Conservation (phyloP, 35 echinoderm and acorn worm genomes). For the Heliocidaris tuberculata region DNA sequence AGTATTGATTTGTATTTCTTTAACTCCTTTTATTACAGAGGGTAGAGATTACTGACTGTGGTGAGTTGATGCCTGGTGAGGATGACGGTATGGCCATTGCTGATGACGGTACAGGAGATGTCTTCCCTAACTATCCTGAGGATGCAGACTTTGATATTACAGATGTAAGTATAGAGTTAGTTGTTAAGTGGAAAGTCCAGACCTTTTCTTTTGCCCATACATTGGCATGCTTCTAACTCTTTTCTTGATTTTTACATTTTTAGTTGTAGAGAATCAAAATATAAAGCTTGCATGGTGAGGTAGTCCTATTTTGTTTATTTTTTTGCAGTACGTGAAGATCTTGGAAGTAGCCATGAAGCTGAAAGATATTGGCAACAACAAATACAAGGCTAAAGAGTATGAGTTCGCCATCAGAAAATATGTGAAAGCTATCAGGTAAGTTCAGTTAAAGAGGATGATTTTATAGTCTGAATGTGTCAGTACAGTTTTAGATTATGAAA, state of each 20-base stretch:
- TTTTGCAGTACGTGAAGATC: slow-evolving; percentile 59
- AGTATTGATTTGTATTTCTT: neutral
- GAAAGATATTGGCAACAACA: slow-evolving; percentile 69
- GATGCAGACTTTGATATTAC: slow-evolving; percentile 58
- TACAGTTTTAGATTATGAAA: neutral
- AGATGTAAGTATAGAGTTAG: slow-evolving; percentile 59
- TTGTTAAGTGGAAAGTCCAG: neutral
- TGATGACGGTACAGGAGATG: slow-evolving; percentile 88
- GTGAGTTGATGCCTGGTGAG: slow-evolving; percentile 66
- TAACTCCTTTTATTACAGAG: neutral
- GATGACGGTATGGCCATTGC: slow-evolving; percentile 37
- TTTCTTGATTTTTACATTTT: neutral
- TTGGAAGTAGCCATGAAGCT: slow-evolving; percentile 66
- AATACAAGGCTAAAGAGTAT: slow-evolving; percentile 71
- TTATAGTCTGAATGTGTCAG: neutral
- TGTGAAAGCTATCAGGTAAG: slow-evolving; percentile 79
- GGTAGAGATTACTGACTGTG: slow-evolving; percentile 71
- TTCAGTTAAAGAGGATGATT: neutral
- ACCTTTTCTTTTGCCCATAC: neutral
- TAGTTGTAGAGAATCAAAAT: neutral
- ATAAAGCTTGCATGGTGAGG: neutral
- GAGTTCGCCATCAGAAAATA: slow-evolving; percentile 74
- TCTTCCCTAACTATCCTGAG: slow-evolving; percentile 67
- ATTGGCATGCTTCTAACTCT: neutral
- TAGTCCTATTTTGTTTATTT: neutral